phyloP scores from a whole-genome alignment of 2,797 vertebrate genomes.

The Gymnodraco acuticeps region DNA sequence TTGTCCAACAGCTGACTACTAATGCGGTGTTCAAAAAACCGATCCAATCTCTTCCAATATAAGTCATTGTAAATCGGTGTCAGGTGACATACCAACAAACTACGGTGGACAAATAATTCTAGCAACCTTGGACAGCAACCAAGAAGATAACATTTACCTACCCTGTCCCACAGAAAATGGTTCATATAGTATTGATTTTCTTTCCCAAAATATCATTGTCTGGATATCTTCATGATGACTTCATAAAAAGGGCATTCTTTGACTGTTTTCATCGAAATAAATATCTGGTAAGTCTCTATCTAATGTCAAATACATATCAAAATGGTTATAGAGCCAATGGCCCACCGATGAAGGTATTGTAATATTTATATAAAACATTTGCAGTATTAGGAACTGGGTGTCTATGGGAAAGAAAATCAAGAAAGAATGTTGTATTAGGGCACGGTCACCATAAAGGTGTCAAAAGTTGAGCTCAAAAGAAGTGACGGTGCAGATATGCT shows the following conservation, averaged over 20 bases:
- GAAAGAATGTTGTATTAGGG: no score
- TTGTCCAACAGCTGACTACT: not conserved
- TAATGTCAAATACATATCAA: no score
- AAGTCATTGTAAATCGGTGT: not conserved
- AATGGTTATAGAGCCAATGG: no score
- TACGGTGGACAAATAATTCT: not conserved
- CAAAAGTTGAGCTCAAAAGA: no score
- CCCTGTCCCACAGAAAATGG: not conserved
- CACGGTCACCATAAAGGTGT: no score
- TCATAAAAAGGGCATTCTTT: no score
- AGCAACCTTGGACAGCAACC: not conserved
- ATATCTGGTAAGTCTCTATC: no score
- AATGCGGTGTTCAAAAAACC: conserved; percentile 3
- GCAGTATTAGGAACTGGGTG: no score
- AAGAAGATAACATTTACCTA: not conserved
- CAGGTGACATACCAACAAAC: not conserved
- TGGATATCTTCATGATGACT: not conserved
- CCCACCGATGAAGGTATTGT: no score
- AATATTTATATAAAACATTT: no score
- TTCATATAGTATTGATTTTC: not conserved
- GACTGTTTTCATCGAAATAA: not conserved
- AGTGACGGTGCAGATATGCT: no score
- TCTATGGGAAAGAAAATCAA: no score
- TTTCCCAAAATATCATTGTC: not conserved
- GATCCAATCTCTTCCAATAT: not conserved